Conservation (phyloP, 2,888 invertebrate species). For the Lasius fuliginosus region DNA sequence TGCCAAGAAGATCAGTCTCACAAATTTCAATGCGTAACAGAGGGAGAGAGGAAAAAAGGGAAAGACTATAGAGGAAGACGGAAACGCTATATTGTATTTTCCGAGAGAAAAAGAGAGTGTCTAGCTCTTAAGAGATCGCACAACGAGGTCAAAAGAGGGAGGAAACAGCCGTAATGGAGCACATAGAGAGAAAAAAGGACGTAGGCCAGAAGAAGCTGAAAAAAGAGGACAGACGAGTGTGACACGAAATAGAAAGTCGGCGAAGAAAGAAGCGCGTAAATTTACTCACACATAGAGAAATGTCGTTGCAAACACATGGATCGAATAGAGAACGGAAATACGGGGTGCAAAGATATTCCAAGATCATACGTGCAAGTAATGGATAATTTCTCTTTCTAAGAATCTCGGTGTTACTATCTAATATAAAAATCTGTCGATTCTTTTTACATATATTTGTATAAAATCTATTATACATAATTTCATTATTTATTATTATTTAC, state of each 20-base stretch:
- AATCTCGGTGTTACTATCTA: neutral
- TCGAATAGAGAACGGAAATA: slow-evolving; percentile 24
- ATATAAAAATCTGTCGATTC: neutral
- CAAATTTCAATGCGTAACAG: slow-evolving; percentile 12
- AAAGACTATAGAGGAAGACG: neutral
- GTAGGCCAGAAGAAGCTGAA: slow-evolving; percentile 2
- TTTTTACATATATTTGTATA: neutral
- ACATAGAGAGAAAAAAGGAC: neutral
- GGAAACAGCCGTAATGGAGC: neutral
- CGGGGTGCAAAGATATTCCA: slow-evolving; percentile 30
- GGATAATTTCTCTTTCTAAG: neutral
- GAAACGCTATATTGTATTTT: slow-evolving; percentile 26
- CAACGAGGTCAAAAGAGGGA: slow-evolving; percentile 28
- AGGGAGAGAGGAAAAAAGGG: neutral
- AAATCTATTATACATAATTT: neutral
- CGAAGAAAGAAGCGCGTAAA: slow-evolving; percentile 41
- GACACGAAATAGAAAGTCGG: slow-evolving; percentile 15
- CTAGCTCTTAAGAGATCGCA: neutral
- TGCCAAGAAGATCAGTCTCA: slow-evolving; percentile 9
- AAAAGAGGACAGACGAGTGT: slow-evolving; percentile 9
- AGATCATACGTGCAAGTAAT: neutral
- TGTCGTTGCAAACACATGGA: slow-evolving; percentile 17
- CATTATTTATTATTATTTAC: neutral
- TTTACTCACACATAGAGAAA: slow-evolving; percentile 44
- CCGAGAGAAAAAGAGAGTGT: neutral